Conservation (phyloP, 2,113 vertebrate genomes). For the Heterotis niloticus region DNA sequence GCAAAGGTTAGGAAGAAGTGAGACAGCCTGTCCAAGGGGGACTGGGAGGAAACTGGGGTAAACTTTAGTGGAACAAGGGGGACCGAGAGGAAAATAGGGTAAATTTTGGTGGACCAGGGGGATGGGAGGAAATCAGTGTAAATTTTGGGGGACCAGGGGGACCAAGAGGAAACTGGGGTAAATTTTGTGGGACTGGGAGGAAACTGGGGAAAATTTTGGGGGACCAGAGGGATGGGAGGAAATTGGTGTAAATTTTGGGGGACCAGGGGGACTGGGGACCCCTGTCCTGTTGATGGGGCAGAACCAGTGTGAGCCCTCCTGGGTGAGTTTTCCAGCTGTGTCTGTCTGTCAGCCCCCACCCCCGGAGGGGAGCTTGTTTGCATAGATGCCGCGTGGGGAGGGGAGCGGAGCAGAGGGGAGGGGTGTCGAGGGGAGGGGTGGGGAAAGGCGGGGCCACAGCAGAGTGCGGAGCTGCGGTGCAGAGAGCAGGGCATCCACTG, state of each 20-base stretch:
- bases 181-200: no score
- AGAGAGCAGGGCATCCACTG: constrained; percentile 42
- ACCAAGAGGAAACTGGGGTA: constrained; percentile 25
- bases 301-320: constrained; percentile 32
- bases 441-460: constrained; percentile 4
- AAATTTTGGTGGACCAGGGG: constrained; percentile 33
- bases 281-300: constrained; percentile 38
- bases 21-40: constrained; percentile 43
- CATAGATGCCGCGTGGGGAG: constrained; percentile 30
- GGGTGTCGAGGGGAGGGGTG: no score
- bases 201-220: constrained; percentile 44
- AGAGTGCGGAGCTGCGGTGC: not conserved
- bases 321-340: constrained; percentile 44
- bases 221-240: constrained; percentile 14
- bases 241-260: constrained; percentile 37
- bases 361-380: constrained; percentile 31
- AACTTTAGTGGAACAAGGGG: constrained; percentile 33
- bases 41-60: constrained; percentile 26
- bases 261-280: constrained; percentile 42
- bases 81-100: constrained; percentile 35
- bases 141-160: constrained; percentile 33
- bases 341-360: constrained; percentile 50
- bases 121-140: constrained; percentile 25
- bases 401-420: no score
- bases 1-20: constrained; percentile 53